phyloP scores from a whole-genome alignment of 2,888 invertebrate genomes.

The Callyntrura guangdongensis region DNA sequence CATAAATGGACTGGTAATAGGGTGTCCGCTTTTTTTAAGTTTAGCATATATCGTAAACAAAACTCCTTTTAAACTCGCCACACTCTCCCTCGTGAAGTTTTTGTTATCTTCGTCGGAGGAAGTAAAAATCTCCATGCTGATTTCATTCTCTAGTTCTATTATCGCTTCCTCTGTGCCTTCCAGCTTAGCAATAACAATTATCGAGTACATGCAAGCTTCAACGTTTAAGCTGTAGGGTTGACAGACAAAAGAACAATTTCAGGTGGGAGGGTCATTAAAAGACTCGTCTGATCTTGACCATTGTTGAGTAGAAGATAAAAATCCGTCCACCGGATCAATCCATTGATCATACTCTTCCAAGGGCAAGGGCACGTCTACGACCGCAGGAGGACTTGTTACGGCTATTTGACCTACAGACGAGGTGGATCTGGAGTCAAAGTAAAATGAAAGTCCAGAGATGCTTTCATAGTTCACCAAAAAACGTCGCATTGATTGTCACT shows the following conservation, averaged over 20 bases:
- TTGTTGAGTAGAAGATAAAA: neutral
- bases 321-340: neutral
- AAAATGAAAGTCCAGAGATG: neutral
- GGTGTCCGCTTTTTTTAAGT: constrained; percentile 63
- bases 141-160: neutral
- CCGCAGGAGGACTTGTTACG: no score
- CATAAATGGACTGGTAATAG: constrained; percentile 44
- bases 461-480: neutral
- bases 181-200: constrained; percentile 40
- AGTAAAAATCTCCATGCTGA: constrained; percentile 18
- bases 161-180: neutral
- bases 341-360: neutral
- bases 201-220: neutral
- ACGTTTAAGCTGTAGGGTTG: no score
- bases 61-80: constrained; percentile 29
- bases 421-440: neutral
- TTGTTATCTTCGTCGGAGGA: neutral
- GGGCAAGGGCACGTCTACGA: no score
- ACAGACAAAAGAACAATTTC: constrained; percentile 6
- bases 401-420: neutral
- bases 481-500: no score
- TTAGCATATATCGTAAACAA: constrained; percentile 54
- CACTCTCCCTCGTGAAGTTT: neutral
- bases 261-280: constrained; percentile 2
- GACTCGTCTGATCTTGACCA: neutral